Evolutionary conservation across 1,140 invertebrate species (phyloP), one percentile per base, ranked within the genome.

Genomic region (Hylaeus volcanicus): DNA sequence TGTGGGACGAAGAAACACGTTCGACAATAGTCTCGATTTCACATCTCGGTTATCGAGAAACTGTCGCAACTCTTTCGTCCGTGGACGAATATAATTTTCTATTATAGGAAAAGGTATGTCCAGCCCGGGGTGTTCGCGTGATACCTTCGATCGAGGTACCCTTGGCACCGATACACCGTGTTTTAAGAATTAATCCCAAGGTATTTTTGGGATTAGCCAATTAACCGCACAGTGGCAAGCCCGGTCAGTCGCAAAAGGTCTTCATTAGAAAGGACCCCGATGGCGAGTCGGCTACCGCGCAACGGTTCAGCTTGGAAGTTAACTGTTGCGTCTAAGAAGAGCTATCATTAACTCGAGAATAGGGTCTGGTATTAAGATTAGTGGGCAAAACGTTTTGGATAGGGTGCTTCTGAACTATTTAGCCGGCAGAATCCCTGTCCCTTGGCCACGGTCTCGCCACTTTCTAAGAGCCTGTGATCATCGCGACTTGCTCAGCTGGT

Each of bases 281-380:
- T 86, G 83, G 78, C 55, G 66, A 78, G 76, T 65, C 56, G 73
- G 86, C 85, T 86, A 86, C 86, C 85, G 81, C 82, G 56, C 85
- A 86, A 84, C 86, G 81, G 81, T 82, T 86, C 74, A 83, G 78
- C 74, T 76, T 11, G 75, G 65, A 87, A 85, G 66, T 87, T 76
- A 80, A 85, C 70, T 80, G 82, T 85, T 74, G 86, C 79, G 73
- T 87, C 85, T 87, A 88, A 87, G 85, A 82, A 88, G 86, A 88
- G 85, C 85, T 88, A 88, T 88, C 85, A 88, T 88, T 88, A 88
- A 88, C 76, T 87, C 73, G 69, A 79, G 79, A 87, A 82, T 80
- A 88, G 83, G 86, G 86, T 85, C 85, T 76, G 68, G 86, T 80
- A 88, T 88, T 87, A 87, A 85, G 86, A 87, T 87, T 85, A 87